Evolutionary conservation across 2,797 vertebrate genomes (phyloP).

Genomic region (Tokudaia tokunoshimensis): DNA sequence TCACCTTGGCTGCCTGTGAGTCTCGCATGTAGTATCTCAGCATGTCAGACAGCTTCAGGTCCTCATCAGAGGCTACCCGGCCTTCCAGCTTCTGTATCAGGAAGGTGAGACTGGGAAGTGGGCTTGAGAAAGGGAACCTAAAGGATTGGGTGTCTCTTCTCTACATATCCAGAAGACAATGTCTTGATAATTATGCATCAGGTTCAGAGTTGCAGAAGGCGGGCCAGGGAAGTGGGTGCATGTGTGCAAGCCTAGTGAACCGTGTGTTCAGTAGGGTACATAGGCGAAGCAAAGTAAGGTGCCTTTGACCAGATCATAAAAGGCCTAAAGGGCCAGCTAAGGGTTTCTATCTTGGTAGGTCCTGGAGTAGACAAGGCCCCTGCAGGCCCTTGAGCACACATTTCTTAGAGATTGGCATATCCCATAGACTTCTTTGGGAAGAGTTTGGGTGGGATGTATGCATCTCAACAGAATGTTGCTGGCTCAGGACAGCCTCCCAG

Average conservation of each 20-base stretch:
- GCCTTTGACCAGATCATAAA: neutral
- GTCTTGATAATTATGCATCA: neutral
- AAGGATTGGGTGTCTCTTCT: neutral
- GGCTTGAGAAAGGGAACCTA: neutral
- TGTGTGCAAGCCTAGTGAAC: neutral
- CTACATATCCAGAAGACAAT: neutral
- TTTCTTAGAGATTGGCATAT: neutral
- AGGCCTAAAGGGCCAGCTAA: neutral
- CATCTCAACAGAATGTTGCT: neutral
- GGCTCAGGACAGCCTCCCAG: neutral
- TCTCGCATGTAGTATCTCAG: constrained; percentile 68
- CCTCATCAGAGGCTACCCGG: constrained; percentile 66
- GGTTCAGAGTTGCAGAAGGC: neutral
- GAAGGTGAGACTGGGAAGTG: neutral
- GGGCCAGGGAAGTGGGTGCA: neutral
- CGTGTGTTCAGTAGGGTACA: neutral
- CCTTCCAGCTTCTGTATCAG: constrained; percentile 75
- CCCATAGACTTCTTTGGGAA: constrained; percentile 2
- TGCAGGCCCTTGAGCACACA: neutral
- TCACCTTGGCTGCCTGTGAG: constrained; percentile 75
- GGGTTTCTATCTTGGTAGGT: neutral
- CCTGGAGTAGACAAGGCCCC: neutral
- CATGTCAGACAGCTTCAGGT: constrained; percentile 78
- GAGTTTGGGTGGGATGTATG: neutral
- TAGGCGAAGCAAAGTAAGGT: neutral